phyloP scores from a whole-genome alignment of 2,113 vertebrate species.

The Phylloscopus trochiloides region DNA sequence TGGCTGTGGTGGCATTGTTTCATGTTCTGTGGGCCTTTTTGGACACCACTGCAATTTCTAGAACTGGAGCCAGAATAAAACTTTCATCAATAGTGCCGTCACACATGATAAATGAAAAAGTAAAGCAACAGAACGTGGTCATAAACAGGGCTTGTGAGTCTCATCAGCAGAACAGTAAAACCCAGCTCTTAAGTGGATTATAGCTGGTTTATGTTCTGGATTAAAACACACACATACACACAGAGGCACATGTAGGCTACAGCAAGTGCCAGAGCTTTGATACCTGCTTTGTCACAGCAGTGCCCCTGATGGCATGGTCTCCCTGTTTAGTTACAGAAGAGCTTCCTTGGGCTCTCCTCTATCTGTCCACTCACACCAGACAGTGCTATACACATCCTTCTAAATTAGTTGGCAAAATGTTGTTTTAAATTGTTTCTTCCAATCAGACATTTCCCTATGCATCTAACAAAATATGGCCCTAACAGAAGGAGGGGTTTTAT shows the following conservation, averaged over 20 bases:
- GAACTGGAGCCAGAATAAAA: not conserved
- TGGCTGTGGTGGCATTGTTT: not conserved
- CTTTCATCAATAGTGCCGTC: not conserved
- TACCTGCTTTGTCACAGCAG: not conserved
- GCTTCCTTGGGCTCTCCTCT: not conserved
- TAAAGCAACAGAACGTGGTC: not conserved
- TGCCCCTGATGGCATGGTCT: not conserved
- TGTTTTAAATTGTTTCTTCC: constrained; percentile 13
- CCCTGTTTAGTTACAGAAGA: not conserved
- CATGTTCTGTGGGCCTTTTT: not conserved
- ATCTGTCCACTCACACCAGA: not conserved
- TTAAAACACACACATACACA: not conserved
- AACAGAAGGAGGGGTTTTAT: not conserved
- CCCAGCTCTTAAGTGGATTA: not conserved
- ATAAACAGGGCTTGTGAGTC: not conserved
- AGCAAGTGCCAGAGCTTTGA: not conserved
- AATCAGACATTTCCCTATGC: not conserved
- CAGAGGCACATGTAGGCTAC: not conserved
- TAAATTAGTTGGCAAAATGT: not conserved
- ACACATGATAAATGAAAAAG: not conserved
- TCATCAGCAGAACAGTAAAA: not conserved
- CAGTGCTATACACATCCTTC: not conserved
- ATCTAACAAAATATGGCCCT: not conserved
- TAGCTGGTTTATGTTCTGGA: not conserved
- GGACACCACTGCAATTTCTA: not conserved